Base-by-base conservation (phyloP, 1,140 invertebrate genomes). In the Drosophila nikananu region DNA sequence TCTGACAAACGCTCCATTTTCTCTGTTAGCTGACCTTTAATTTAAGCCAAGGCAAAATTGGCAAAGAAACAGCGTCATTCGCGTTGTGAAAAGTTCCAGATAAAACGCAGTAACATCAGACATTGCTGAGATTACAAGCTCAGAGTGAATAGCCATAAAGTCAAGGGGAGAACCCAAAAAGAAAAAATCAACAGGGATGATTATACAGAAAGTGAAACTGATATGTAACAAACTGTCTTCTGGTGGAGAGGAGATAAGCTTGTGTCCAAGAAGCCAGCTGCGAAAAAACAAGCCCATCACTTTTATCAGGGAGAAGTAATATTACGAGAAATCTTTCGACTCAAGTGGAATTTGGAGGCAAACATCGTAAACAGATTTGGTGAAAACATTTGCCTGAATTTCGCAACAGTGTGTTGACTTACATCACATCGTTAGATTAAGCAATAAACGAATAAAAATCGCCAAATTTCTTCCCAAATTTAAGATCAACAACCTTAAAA, bases 191-290 rank as follows among this genome's bases (percentile, higher is more conserved):
- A 27, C 13, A 27, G 6, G 23, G 27, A 66, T 70, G 37, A 70
- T 54, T 25, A 25, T 23, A 48, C 48, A 44, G 27, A 70, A 70
- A 32, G 61, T 51, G 13, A 35, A 48, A 9, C 27, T 32, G 23
- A 27, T 41, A 32, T 70, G 61, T 70, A 70, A 68, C 27, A 23
- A 61, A 62, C 59, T 62, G 37, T 67, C 19, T 19, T 64, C 32
- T 9, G 37, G 7, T 12, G 19, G 13, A 23, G 12, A 30, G 19
- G 7, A 54, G 49, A 67, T 71, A 67, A 71, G 39, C 48, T 54
- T 37, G 13, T 55, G 48, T 37, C 49, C 13, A 71, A 67, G 35
- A 55, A 46, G n/a, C 35, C 19, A 70, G 37, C 19, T n/a, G 12
- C 21, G 6, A 37, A 54, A 37, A 9, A 54, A 71, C n/a, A 54